Percentiles rank a stretch among this genome's conserved stretches.
phyloP scores from a whole-genome alignment of 2,113 vertebrate species.

The Arenaria interpres region DNA sequence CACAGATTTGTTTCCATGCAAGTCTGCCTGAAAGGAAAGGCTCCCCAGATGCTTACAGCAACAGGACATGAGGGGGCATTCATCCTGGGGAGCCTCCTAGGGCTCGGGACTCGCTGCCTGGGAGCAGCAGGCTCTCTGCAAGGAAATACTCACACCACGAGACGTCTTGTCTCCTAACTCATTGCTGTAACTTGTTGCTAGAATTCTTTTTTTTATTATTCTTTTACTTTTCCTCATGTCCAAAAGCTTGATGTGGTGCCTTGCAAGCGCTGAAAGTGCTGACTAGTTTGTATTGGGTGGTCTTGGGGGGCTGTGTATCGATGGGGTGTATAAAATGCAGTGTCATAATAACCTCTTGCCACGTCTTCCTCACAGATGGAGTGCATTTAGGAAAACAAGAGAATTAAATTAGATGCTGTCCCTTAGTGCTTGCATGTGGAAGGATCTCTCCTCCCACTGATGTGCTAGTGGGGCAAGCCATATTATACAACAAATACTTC shows the following conservation, averaged over 20 bases:
- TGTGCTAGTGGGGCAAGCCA: not conserved
- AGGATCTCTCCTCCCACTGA: not conserved
- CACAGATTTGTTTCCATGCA: not conserved
- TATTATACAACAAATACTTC: not conserved
- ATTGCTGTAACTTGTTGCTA: too few species aligned
- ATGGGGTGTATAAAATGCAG: not conserved
- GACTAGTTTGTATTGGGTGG: not conserved
- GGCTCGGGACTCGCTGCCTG: not conserved
- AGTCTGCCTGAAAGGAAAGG: not conserved
- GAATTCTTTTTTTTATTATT: too few species aligned
- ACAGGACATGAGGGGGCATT: not conserved
- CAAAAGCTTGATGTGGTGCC: rapidly evolving
- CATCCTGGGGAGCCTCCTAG: not conserved
- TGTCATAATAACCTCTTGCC: not conserved
- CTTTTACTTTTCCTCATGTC: not conserved
- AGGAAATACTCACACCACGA: not conserved
- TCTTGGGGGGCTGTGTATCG: rapidly evolving
- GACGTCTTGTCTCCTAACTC: not conserved
- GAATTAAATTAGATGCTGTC: not conserved
- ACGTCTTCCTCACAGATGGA: not conserved
- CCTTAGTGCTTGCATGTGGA: rapidly evolving
- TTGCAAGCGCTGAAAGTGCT: not conserved
- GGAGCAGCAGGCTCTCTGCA: not conserved
- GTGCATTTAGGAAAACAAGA: not conserved
- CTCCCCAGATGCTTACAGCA: not conserved